Conservation (phyloP, 1,140 invertebrate species). For the Drosophila simulans region DNA sequence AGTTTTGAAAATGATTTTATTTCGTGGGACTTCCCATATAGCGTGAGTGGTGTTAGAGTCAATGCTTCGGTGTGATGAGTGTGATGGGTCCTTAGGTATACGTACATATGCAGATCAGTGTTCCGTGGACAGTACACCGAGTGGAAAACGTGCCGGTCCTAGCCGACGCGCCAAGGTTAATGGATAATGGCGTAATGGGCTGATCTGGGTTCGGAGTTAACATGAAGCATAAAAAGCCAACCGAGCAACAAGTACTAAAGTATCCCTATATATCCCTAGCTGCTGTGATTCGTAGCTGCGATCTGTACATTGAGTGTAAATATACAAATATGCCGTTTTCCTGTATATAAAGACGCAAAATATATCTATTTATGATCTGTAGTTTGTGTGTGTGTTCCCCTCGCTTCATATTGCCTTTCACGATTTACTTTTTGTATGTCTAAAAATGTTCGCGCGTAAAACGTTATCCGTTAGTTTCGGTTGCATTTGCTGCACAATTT, state of each 20-base stretch:
- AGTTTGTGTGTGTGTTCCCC: slow-evolving; percentile 41
- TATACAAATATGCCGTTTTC: slow-evolving; percentile 61
- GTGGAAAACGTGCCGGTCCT: slow-evolving; percentile 1
- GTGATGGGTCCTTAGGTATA: slow-evolving; percentile 24
- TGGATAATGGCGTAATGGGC: slow-evolving; percentile 20
- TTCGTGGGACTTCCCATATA: slow-evolving; percentile 18
- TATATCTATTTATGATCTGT: slow-evolving; percentile 55
- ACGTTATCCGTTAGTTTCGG: slow-evolving; percentile 60
- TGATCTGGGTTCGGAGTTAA: slow-evolving; percentile 26
- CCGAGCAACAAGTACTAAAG: slow-evolving; percentile 42
- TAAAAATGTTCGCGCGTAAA: slow-evolving; percentile 69
- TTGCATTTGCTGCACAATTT: slow-evolving; percentile 64
- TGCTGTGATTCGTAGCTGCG: slow-evolving; percentile 26
- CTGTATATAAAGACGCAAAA: slow-evolving; percentile 75
- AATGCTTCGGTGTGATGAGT: slow-evolving; percentile 27
- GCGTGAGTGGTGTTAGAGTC: slow-evolving; percentile 38
- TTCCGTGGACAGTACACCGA: slow-evolving; percentile 1
- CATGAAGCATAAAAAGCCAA: slow-evolving; percentile 72
- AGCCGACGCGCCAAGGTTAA: neutral
- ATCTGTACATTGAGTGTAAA: slow-evolving; percentile 54
- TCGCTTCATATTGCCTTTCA: slow-evolving; percentile 21
- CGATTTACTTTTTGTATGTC: slow-evolving; percentile 41
- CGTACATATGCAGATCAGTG: slow-evolving; percentile 33
- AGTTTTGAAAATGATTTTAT: slow-evolving; percentile 44
- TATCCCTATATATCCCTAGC: slow-evolving; percentile 26